phyloP scores from a whole-genome alignment of 2,113 vertebrate species.

The Vidua macroura region DNA sequence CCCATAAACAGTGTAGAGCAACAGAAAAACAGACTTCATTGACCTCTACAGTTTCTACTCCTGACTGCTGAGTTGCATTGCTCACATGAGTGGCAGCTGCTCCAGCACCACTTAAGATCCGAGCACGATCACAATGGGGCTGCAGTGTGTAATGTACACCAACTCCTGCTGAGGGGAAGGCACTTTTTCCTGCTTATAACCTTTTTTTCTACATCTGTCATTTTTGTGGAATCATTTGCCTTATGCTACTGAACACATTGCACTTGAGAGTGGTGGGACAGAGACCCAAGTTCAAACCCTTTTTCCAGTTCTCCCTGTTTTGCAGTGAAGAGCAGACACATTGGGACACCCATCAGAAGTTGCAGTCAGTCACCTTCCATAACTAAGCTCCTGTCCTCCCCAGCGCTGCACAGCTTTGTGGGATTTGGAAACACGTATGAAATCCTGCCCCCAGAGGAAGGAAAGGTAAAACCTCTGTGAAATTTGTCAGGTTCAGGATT shows the following conservation, averaged over 20 bases:
- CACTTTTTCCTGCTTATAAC: neutral
- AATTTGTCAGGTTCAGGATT: neutral
- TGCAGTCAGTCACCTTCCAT: neutral
- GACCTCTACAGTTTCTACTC: neutral
- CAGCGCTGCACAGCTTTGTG: neutral
- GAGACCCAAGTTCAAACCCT: neutral
- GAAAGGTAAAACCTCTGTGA: neutral
- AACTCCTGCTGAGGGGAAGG: neutral
- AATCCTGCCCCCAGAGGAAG: neutral
- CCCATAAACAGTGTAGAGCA: neutral
- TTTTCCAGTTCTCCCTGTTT: neutral
- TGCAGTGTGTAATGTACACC: fast-evolving
- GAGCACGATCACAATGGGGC: fast-evolving
- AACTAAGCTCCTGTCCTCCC: neutral
- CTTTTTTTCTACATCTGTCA: neutral
- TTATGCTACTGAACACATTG: neutral
- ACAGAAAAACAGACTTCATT: neutral
- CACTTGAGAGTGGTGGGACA: neutral
- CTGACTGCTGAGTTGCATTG: neutral
- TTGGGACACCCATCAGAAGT: neutral
- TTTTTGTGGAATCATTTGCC: neutral
- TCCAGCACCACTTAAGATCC: neutral
- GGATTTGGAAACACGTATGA: neutral
- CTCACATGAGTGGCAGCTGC: neutral
- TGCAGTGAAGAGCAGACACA: neutral